These are phyloP conservation scores for Mallateleia sp. DNA, from an alignment of 2,888 invertebrate genomes.

Conservation along the genomic window DNA sequence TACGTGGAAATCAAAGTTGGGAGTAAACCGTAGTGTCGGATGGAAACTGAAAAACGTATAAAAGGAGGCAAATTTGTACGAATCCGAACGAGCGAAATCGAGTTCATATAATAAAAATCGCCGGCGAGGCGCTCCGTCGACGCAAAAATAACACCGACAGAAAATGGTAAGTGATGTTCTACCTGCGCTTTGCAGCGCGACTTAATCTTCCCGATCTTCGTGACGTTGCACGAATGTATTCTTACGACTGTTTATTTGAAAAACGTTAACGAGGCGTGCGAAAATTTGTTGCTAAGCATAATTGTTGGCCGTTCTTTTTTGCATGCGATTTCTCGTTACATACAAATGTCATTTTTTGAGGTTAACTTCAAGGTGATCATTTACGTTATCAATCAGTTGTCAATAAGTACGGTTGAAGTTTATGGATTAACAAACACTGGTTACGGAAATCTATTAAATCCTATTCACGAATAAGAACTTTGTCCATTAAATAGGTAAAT, in stretches of 20 bases:
- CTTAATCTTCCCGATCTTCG: slow-evolving; percentile 25
- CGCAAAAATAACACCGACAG: slow-evolving; percentile 43
- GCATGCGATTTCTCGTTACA: not conserved
- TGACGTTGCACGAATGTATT: slow-evolving; percentile 44
- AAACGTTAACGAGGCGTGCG: not conserved
- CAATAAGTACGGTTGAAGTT: no score
- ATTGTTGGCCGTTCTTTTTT: no score
- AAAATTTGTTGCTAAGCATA: not conserved
- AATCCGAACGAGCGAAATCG: slow-evolving; percentile 29
- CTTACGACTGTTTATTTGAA: not conserved
- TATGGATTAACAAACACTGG: no score
- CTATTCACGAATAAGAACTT: no score
- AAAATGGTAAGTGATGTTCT: slow-evolving; percentile 53
- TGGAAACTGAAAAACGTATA: slow-evolving; percentile 63
- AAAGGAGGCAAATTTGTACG: slow-evolving; percentile 28
- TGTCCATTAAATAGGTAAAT: no score
- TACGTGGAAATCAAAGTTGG: slow-evolving; percentile 70
- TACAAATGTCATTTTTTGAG: slow-evolving; percentile 57
- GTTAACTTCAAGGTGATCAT: slow-evolving; percentile 52
- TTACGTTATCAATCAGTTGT: slow-evolving; percentile 24
- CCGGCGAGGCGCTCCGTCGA: slow-evolving; percentile 57
- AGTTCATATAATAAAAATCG: slow-evolving; percentile 57
- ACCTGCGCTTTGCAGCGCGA: not conserved
- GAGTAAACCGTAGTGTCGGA: slow-evolving; percentile 63
- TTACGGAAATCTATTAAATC: no score